Conservation (phyloP, 2,113 vertebrate genomes). For the Petrocephalus zakoni region DNA sequence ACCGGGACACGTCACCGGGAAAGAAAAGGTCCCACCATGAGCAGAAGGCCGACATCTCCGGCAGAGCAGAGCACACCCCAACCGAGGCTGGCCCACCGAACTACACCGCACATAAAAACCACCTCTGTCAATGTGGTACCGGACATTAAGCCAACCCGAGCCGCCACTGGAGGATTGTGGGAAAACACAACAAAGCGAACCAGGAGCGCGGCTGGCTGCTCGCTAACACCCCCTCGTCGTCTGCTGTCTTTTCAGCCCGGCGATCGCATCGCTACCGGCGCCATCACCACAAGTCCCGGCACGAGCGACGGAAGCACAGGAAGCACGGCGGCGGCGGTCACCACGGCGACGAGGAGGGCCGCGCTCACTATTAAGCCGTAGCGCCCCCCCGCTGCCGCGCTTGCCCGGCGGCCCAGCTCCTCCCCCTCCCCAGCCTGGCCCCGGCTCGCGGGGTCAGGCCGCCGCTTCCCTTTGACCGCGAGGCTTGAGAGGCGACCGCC, state of each 20-base stretch:
- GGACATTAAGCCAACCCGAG: background rate
- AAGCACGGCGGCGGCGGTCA: slow-evolving; percentile 62
- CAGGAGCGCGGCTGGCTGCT: background rate
- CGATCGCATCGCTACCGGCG: slow-evolving; percentile 76
- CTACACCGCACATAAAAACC: background rate
- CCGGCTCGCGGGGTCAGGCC: slow-evolving; percentile 38
- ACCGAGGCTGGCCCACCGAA: background rate
- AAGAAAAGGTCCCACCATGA: background rate
- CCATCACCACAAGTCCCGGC: slow-evolving; percentile 74
- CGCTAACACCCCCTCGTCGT: background rate
- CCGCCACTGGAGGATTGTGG: background rate
- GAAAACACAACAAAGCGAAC: background rate
- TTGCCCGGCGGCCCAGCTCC: slow-evolving; percentile 17
- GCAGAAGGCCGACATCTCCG: background rate
- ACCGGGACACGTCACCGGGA: background rate
- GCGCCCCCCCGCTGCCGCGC: slow-evolving; percentile 23
- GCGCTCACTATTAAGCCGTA: slow-evolving; percentile 65
- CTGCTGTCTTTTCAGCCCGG: slow-evolving; percentile 61
- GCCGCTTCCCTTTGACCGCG: slow-evolving; percentile 42
- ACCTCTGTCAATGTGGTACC: background rate
- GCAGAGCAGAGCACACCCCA: background rate
- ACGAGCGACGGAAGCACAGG: slow-evolving; percentile 83
- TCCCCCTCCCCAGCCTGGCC: slow-evolving; percentile 16
- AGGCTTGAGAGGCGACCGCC: slow-evolving; percentile 39
- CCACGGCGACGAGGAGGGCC: slow-evolving; percentile 51